phyloP scores from a whole-genome alignment of 2,113 vertebrate species.

The Gadus chalcogrammus region DNA sequence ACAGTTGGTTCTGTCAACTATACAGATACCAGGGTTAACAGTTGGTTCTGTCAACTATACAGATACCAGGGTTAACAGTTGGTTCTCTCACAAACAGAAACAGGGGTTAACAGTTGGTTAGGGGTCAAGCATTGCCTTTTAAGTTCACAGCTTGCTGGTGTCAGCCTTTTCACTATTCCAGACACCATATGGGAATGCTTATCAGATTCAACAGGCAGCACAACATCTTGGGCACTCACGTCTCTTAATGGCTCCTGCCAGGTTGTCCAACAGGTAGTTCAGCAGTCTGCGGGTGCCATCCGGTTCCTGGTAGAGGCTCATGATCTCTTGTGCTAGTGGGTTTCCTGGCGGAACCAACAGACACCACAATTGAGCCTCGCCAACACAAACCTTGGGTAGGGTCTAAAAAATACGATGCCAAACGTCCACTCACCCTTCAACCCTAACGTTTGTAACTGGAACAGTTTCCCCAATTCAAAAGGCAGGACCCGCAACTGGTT shows the following conservation, averaged over 20 bases:
- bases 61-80: no score
- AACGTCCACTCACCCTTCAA: conserved; percentile 87
- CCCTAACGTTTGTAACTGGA: conserved; percentile 99
- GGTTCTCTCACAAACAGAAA: no score
- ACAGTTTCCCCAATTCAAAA: conserved; percentile 99
- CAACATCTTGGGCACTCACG: conserved; percentile 75
- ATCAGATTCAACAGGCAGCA: no score
- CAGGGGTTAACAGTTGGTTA: no score
- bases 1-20: no score
- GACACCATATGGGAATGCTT: no score
- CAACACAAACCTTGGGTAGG: conserved; percentile 25
- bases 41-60: no score
- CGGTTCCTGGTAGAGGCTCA: conserved; percentile 97
- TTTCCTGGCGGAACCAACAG: conserved; percentile 78
- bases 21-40: no score
- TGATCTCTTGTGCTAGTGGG: conserved; percentile 97
- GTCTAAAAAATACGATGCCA: conserved; percentile 24
- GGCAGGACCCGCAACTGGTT: conserved; percentile 99
- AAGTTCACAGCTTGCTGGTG: no score
- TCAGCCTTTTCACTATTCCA: no score
- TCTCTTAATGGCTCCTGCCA: conserved; percentile 96
- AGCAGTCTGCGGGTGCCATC: conserved; percentile 95
- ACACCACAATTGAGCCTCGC: neutral
- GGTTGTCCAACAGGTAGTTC: conserved; percentile 99
- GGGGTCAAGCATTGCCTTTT: no score